Evolutionary conservation across 2,113 vertebrate genomes (phyloP), one percentile per base, ranked within the genome.

Genomic region (Otis tarda): DNA sequence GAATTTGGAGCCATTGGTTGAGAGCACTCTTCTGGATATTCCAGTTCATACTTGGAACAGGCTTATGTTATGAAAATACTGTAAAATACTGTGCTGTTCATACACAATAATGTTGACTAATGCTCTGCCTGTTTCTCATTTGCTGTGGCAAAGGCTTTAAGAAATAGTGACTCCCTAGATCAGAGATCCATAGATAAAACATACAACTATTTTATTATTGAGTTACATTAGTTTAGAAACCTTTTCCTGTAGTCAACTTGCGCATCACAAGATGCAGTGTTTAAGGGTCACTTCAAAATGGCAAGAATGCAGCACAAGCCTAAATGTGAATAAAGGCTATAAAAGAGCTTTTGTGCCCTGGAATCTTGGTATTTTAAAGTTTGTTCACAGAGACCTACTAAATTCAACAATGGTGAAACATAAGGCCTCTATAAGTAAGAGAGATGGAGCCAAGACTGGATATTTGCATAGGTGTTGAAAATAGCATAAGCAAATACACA

Each of bases 331-430:
- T 43, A 16, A 78, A 86, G 12, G 15, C 9, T 71, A 57, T 83
- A 73, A 93, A 93, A 89, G 85, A 92, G 39, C 77, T 90, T 91
- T 93, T 94, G 87, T 96, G 74, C 45, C 49, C 30, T 83, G 76
- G 50, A 93, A 94, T 89, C 81, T 41, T 79, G 92, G 9, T 91
- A 87, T 82, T 92, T 94, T 68, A 84, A 82, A 53, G 9, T 82
- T 79, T 84, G 37, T 71, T 89, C 74, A 80, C 49, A 79, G 45
- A 68, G 2, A 41, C 43, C 31, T 75, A 45, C 39, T 85, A 83
- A 85, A 76, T 73, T 22, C 16, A 87, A 45, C 61, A 49, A 73
- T 1, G 4, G n/a, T 76, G 86, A 94, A 87, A 89, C 92, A 79
- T 73, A 87, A 87, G 79, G 57, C n/a, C 27, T 84, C 28, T 23